Evolutionary conservation across 2,113 vertebrate genomes (phyloP).

Genomic region (Tragelaphus imberbis): DNA sequence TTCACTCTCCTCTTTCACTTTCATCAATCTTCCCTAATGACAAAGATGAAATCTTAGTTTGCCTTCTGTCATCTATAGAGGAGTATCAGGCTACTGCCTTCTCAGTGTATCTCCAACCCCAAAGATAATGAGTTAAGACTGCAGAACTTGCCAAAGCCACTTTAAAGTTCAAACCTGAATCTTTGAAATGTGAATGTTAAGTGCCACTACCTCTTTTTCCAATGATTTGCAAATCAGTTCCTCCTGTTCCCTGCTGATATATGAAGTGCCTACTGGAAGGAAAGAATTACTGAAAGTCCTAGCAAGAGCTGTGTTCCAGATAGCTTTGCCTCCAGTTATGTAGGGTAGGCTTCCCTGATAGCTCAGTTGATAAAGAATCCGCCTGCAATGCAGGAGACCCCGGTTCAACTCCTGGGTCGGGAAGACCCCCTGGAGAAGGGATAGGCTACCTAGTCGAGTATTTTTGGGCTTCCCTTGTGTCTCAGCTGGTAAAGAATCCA

Average conservation of each 20-base stretch:
- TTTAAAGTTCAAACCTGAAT: neutral
- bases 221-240: neutral
- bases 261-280: neutral
- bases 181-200: slow-evolving; percentile 15
- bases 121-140: neutral
- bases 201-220: neutral
- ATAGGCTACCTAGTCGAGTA: neutral
- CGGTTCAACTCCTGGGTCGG: rapidly evolving
- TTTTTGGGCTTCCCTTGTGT: neutral
- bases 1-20: too few relatives aligned
- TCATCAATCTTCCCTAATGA: neutral
- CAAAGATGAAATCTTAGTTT: neutral
- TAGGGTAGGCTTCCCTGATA: neutral
- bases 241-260: neutral
- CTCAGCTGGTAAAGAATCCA: neutral
- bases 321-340: neutral
- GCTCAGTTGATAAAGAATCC: neutral
- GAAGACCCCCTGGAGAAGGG: neutral
- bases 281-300: neutral
- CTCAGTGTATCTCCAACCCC: neutral
- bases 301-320: neutral
- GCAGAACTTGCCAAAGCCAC: neutral
- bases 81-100: neutral
- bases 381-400: neutral
- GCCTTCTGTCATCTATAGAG: neutral